Base-by-base conservation (phyloP, 2,797 vertebrate genomes). In the Danio choprae region DNA sequence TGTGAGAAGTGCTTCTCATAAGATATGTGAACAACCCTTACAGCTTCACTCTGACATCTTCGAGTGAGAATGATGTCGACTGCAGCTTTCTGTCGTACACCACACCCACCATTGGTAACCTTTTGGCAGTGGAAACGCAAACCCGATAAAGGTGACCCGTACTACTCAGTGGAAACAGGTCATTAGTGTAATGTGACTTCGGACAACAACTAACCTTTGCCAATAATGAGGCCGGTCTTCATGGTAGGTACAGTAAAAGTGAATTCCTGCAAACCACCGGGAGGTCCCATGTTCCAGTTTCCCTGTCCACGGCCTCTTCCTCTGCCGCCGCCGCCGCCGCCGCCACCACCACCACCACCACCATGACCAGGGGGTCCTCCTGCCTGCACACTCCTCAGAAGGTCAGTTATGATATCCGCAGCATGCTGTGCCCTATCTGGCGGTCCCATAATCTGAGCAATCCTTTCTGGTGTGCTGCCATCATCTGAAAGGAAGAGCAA, bases 251-350 rank as follows among this genome's bases (percentile, higher is more conserved):
- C 98, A 58, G 98, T 98, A 89, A 99, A 99, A 88, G 96, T 97
- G 86, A 99, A 99, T 87, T 99, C 98, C 84, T 99, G 98, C 68
- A 99, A 92, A 84, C 98, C 98, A 87, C 98, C 98, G 71, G 98
- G 98, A 67, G 98, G 98, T 0, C 97, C 97, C 98, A 99, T 99
- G 88, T 98, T 98, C 97, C 98, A 99, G 91, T 97, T 99, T 71
- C 97, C 97, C 90, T 98, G 97, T 13, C 98, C 98, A 48, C 98
- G 94, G 46, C 98, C 98, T 71, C 98, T 92, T 41, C 98, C 98
- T 79, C 98, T 91, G 81, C 98, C 98, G 7, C 97, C 97, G 3
- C 29, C 98, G 7, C 97, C 97, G 3, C 29, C 29, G 3, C 29
- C 29, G 29, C 29, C 29, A 1, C 29, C 29, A 29, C 29, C 29